Evolutionary conservation across 2,113 vertebrate genomes (phyloP).

Genomic region (Alethe castanea): DNA sequence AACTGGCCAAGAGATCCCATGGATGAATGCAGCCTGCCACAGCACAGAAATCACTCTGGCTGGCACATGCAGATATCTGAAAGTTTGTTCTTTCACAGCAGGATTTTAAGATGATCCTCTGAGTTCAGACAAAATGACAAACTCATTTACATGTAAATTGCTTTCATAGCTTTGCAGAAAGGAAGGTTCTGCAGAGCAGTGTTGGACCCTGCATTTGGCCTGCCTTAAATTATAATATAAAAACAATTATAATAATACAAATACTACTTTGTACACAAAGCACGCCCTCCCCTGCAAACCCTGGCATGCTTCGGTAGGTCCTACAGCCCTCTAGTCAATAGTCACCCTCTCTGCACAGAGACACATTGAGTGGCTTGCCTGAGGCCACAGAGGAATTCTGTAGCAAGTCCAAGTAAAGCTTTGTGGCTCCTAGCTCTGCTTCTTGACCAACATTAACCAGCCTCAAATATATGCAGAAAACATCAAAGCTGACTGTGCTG

Average conservation of each 20-base stretch:
- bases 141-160: constrained; percentile 70
- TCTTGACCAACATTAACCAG: constrained; percentile 51
- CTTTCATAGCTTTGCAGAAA: constrained; percentile 60
- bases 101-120: constrained; percentile 61
- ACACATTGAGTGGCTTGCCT: constrained; percentile 54
- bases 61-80: constrained; percentile 28
- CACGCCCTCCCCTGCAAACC: constrained; percentile 53
- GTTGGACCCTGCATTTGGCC: constrained; percentile 49
- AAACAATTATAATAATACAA: constrained; percentile 67
- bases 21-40: constrained; percentile 13
- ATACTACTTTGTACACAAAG: constrained; percentile 62
- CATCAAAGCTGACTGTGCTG: constrained; percentile 33
- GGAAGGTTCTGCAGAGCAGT: constrained; percentile 36
- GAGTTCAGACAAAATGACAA: constrained; percentile 64
- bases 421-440: constrained; percentile 46
- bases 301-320: constrained; percentile 62
- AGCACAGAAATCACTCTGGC: background rate
- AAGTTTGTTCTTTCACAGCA: constrained; percentile 53
- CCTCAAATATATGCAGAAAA: constrained; percentile 34
- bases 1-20: constrained; percentile 10
- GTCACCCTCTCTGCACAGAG: constrained; percentile 40
- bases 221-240: constrained; percentile 64
- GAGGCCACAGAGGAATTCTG: constrained; percentile 58
- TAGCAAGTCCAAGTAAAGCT: constrained; percentile 51
- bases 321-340: constrained; percentile 51